Evolutionary conservation across 2,113 vertebrate species (phyloP).

Genomic region (Epinephelus moara): DNA sequence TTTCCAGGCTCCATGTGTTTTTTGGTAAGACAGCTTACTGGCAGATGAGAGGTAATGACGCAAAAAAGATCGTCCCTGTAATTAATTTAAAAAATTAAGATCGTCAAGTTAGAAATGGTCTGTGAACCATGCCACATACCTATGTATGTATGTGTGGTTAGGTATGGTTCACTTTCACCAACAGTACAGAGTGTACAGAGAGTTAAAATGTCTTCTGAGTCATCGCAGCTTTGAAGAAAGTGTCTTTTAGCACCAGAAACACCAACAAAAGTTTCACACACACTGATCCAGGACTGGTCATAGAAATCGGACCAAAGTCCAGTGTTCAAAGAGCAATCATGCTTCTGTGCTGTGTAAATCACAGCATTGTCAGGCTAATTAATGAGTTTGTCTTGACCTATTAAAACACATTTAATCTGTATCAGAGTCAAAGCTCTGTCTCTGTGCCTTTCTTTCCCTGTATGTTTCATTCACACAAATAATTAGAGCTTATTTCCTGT

Average conservation of each 20-base stretch:
- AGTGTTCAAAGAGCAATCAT: background rate
- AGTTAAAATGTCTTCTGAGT: background rate
- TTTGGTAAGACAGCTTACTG: background rate
- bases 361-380: background rate
- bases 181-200: background rate
- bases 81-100: background rate
- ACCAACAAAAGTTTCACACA: background rate
- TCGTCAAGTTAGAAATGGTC: too few species aligned
- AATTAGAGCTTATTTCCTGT: constrained; percentile 37
- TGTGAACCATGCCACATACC: background rate
- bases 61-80: background rate
- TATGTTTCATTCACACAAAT: constrained; percentile 17
- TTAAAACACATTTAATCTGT: constrained; percentile 9
- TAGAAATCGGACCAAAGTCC: background rate
- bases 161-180: background rate
- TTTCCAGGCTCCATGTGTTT: constrained; percentile 8
- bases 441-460: background rate
- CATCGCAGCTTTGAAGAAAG: background rate
- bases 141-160: too few species aligned
- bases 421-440: background rate
- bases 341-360: background rate
- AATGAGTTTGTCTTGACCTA: background rate
- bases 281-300: background rate
- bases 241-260: background rate
- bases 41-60: background rate